Conservation (phyloP, 2,113 vertebrate genomes). For the Eupsittula cactorum region DNA sequence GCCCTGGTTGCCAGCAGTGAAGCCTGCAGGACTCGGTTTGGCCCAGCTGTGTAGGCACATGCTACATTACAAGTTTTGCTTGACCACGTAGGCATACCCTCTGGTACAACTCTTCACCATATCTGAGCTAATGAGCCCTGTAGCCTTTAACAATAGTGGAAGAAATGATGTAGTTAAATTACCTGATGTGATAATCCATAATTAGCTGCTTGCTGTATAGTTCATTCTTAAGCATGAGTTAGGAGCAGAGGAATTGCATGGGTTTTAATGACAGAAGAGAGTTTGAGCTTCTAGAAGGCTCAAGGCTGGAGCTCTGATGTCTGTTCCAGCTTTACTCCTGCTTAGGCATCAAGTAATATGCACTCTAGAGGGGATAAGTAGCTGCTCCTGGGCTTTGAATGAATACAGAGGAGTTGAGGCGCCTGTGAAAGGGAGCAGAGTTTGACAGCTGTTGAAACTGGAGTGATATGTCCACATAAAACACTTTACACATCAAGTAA, state of each 20-base stretch:
- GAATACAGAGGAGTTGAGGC: background rate
- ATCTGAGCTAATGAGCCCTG: background rate
- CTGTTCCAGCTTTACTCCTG: background rate
- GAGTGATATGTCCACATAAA: background rate
- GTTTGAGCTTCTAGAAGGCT: background rate
- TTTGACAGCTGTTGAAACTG: background rate
- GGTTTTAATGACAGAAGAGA: background rate
- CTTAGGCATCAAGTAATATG: background rate
- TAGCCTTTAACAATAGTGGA: rapidly evolving
- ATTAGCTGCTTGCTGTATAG: background rate
- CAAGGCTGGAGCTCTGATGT: background rate
- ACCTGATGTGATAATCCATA: background rate
- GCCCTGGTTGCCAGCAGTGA: background rate
- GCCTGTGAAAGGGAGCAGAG: background rate
- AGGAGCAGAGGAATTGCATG: background rate
- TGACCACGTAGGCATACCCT: background rate
- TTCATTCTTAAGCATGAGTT: background rate
- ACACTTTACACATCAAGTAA: background rate
- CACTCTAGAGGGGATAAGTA: background rate
- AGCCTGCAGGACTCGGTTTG: background rate
- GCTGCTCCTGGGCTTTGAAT: background rate
- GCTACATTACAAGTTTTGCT: background rate
- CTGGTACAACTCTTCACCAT: background rate
- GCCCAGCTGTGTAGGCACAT: background rate
- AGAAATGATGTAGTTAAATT: background rate